Evolutionary conservation across 2,888 invertebrate genomes (phyloP).

Genomic region (Aricia artaxerxes): DNA sequence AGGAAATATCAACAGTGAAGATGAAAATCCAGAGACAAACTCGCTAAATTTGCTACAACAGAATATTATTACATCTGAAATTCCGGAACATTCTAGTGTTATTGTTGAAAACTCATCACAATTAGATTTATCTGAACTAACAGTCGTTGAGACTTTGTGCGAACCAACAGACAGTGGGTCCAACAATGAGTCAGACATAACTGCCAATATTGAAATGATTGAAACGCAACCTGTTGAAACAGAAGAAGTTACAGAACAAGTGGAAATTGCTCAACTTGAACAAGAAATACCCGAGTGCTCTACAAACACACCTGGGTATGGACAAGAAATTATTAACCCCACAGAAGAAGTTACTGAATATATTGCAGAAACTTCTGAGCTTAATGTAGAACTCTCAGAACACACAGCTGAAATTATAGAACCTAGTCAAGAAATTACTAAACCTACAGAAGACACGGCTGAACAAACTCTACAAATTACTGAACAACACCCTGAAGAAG

Average conservation of each 20-base stretch:
- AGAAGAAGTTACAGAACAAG: background rate
- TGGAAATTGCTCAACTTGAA: background rate
- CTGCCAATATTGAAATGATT: constrained; percentile 3
- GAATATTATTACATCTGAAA: constrained; percentile 21
- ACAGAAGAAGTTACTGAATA: constrained; percentile 4
- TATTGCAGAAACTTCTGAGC: constrained; percentile 3
- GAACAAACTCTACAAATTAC: background rate
- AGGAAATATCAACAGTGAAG: constrained; percentile 1
- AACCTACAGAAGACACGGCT: background rate
- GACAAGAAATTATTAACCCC: background rate
- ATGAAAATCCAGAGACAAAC: constrained; percentile 5
- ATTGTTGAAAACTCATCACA: constrained; percentile 25
- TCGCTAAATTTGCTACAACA: constrained; percentile 27
- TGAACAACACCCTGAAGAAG: background rate
- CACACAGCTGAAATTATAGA: background rate
- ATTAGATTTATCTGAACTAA: constrained; percentile 1
- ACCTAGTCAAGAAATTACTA: background rate
- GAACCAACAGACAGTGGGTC: constrained; percentile 16
- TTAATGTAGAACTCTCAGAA: background rate
- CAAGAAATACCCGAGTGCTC: constrained; percentile 15
- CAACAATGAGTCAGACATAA: constrained; percentile 12
- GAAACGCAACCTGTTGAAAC: background rate
- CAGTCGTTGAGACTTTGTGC: constrained; percentile 22
- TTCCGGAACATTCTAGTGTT: constrained; percentile 27
- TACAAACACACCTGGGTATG: background rate